A percentile compares a stretch with the other conserved stretches of the same genome.
These are phyloP conservation scores for Ramphastos sulfuratus DNA, from an alignment of 2,113 vertebrate genomes.

Conservation along the genomic window DNA sequence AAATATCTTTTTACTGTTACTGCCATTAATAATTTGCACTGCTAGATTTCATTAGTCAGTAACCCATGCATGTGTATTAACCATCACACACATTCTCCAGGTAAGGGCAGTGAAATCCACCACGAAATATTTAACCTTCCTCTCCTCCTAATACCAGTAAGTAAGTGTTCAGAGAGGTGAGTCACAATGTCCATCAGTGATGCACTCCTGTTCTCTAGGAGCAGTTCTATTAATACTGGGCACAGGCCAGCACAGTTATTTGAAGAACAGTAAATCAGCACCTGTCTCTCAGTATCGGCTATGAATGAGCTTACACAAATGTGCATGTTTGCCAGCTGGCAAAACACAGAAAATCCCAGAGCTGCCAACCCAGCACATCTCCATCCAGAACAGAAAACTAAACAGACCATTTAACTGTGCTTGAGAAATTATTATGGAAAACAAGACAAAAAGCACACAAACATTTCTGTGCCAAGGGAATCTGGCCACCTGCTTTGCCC, in stretches of 20 bases:
- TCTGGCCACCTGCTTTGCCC: not conserved
- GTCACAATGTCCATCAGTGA: not conserved
- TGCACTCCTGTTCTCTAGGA: not conserved
- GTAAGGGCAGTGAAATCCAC: not conserved
- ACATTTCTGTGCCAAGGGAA: constrained; percentile 27
- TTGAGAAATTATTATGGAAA: constrained; percentile 44
- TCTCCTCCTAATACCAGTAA: not conserved
- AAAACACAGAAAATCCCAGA: constrained; percentile 56
- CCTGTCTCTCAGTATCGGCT: constrained; percentile 61
- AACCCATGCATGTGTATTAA: not conserved
- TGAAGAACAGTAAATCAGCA: constrained; percentile 70
- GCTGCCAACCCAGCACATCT: constrained; percentile 62
- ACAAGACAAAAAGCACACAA: constrained; percentile 37
- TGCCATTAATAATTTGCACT: not conserved
- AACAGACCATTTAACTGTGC: constrained; percentile 24
- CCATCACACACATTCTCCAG: not conserved
- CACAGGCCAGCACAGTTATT: constrained; percentile 36
- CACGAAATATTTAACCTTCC: not conserved
- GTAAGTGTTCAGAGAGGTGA: not conserved
- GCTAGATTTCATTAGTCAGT: not conserved
- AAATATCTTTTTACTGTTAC: not conserved
- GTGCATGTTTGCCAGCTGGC: constrained; percentile 57
- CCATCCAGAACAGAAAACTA: constrained; percentile 49
- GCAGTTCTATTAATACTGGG: not conserved
- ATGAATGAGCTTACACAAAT: constrained; percentile 68